These are phyloP conservation scores for Mormyrops attenuatus DNA, from an alignment of 2,797 vertebrate genomes.

Conservation along the genomic window DNA sequence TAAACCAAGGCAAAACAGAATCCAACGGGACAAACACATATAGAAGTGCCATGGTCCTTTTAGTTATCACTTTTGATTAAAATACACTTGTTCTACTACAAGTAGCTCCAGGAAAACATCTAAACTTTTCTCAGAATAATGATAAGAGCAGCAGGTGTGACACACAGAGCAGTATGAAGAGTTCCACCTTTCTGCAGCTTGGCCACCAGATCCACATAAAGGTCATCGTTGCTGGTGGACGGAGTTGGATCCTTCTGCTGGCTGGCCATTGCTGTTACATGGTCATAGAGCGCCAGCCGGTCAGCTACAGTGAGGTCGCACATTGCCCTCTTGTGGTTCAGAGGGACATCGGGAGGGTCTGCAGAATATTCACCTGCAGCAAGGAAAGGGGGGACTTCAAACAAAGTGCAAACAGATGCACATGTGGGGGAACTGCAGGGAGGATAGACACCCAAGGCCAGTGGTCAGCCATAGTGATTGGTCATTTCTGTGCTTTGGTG, in stretches of 20 bases:
- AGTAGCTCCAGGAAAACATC: background rate
- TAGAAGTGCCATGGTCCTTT: background rate
- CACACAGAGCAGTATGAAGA: background rate
- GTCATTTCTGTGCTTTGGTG: background rate
- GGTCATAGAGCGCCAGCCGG: conserved; percentile 83
- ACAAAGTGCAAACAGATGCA: background rate
- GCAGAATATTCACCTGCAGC: conserved; percentile 73
- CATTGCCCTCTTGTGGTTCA: conserved; percentile 78
- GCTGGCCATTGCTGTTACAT: conserved; percentile 66
- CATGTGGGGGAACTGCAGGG: background rate
- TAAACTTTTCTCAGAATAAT: background rate
- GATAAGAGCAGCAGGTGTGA: background rate
- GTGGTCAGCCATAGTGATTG: background rate
- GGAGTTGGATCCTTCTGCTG: conserved; percentile 61
- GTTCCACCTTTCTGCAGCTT: conserved; percentile 81
- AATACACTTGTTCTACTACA: background rate
- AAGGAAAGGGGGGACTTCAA: conserved; percentile 41
- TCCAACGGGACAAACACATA: background rate
- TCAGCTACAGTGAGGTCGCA: conserved; percentile 90
- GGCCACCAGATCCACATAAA: conserved; percentile 90
- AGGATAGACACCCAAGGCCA: background rate
- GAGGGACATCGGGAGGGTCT: conserved; percentile 76
- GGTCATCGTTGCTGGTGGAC: conserved; percentile 73
- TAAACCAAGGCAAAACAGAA: background rate
- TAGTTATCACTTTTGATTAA: background rate